These are phyloP conservation scores for Macrostomum lignano DNA, from an alignment of 1,140 invertebrate genomes.

Conservation along the genomic window DNA sequence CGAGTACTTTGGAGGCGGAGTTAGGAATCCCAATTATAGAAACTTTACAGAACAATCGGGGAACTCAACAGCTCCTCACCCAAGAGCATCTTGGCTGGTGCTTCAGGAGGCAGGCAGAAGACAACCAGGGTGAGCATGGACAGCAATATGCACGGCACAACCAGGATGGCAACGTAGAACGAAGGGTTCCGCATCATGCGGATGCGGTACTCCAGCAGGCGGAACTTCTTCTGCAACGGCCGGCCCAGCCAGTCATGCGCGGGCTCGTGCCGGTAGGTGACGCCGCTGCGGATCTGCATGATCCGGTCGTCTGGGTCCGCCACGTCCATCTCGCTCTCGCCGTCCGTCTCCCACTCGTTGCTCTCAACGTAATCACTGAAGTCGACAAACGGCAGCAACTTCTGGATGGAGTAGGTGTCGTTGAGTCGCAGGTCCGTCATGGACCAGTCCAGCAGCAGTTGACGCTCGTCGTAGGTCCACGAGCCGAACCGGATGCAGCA, in stretches of 20 bases:
- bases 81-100: constrained; percentile 10
- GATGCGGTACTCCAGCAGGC: not conserved
- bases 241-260: not conserved
- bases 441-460: constrained; percentile 1
- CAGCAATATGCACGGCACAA: constrained; percentile 10
- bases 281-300: too few species aligned
- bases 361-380: constrained; percentile 4
- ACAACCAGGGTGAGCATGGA: constrained; percentile 10
- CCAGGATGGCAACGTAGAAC: constrained; percentile 10
- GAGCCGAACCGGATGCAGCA: constrained; percentile 5
- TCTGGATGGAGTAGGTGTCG: not conserved
- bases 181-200: constrained; percentile 2
- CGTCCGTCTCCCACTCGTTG: constrained; percentile 5
- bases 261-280: not conserved
- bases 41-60: too few species aligned
- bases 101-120: constrained; percentile 11
- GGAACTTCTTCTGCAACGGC: not conserved
- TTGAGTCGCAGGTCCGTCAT: not conserved
- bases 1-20: too few species aligned
- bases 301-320: too few species aligned
- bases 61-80: too few species aligned
- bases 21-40: too few species aligned
- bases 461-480: constrained; percentile 3
- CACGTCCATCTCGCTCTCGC: not conserved
- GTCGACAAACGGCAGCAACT: constrained; percentile 6